A percentile compares a stretch with the other conserved stretches of the same genome.
Conservation (phyloP, 1,140 invertebrate genomes). For the Schlechtendalia chinensis region DNA sequence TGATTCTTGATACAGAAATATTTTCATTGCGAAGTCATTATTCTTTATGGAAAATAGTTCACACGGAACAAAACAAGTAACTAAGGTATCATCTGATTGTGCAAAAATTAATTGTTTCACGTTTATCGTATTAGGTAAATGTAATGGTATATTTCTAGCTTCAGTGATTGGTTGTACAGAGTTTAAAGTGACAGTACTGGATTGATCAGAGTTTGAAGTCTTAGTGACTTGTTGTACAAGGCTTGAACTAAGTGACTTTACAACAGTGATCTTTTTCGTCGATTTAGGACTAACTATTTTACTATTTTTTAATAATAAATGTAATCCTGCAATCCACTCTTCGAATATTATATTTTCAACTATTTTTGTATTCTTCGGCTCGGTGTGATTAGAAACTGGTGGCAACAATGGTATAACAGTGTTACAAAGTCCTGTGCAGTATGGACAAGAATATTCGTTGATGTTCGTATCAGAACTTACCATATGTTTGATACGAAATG, state of each 20-base stretch:
- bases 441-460: slow-evolving; percentile 92
- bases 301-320: slow-evolving; percentile 57
- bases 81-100: background rate
- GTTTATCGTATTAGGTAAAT: background rate
- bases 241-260: background rate
- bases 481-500: slow-evolving; percentile 76
- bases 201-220: too few species aligned
- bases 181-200: too few species aligned
- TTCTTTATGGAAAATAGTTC: background rate
- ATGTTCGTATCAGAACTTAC: slow-evolving; percentile 87
- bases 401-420: slow-evolving; percentile 87
- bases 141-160: background rate
- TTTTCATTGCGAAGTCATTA: background rate
- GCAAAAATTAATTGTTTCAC: background rate
- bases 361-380: slow-evolving; percentile 53
- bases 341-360: slow-evolving; percentile 60
- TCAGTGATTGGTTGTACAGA: too few species aligned
- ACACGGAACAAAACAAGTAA: background rate
- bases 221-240: too few species aligned
- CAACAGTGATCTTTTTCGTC: too few species aligned
- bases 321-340: slow-evolving; percentile 68
- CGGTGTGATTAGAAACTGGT: slow-evolving; percentile 57
- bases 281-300: slow-evolving; percentile 48
- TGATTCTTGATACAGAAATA: background rate
- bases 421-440: slow-evolving; percentile 95